Percentiles rank a stretch among this genome's conserved stretches.
Conservation (phyloP, 2,113 vertebrate species). For the Mus musculus region GRCm39 chr17:83150501-83151000, state of each 20-base stretch:
- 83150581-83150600: conserved; percentile 72
- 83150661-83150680: conserved; percentile 50
- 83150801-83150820: conserved; percentile 55
- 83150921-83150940: conserved; percentile 52
- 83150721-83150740: conserved; percentile 55
- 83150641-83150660: neutral
- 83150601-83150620: conserved; percentile 52
- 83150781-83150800: neutral
- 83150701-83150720: conserved; percentile 46
- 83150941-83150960: conserved; percentile 27
- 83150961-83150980: conserved; percentile 36
- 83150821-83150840: conserved; percentile 63
- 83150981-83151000: neutral
- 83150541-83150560: conserved; percentile 75
- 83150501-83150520: conserved; percentile 80
- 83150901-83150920: neutral
- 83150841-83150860: conserved; percentile 65
- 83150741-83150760: conserved; percentile 61
- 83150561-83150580: conserved; percentile 82
- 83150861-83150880: conserved; percentile 64
- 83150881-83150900: conserved; percentile 59
- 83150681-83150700: conserved; percentile 40
- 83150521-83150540: conserved; percentile 82
- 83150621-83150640: conserved; percentile 65
- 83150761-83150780: conserved; percentile 29